These are phyloP conservation scores for Pararge aegeria DNA, from an alignment of 1,140 invertebrate species.

Conservation along the genomic window DNA sequence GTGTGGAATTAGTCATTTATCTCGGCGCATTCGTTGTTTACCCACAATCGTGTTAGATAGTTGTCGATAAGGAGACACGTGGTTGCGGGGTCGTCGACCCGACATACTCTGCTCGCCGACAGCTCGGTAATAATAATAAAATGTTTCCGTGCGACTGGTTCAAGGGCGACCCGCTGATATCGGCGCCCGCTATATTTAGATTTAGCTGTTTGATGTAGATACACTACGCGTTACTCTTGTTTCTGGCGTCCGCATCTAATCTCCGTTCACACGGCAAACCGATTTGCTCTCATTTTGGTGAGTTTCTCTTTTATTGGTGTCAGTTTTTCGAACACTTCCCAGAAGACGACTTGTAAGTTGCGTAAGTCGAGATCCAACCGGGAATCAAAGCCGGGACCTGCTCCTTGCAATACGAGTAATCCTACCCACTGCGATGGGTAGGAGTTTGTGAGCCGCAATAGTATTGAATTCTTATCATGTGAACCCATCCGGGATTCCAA, in stretches of 20 bases:
- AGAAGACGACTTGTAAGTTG: too few relatives aligned
- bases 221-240: constrained; percentile 44
- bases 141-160: constrained; percentile 80
- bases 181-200: constrained; percentile 79
- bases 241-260: constrained; percentile 26
- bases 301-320: too few relatives aligned
- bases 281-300: too few relatives aligned
- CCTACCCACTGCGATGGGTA: too few relatives aligned
- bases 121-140: constrained; percentile 80
- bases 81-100: constrained; percentile 74
- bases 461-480: too few relatives aligned
- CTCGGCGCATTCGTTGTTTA: constrained; percentile 74
- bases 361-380: too few relatives aligned
- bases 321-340: too few relatives aligned
- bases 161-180: constrained; percentile 79
- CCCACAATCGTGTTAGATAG: constrained; percentile 79
- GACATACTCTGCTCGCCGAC: constrained; percentile 77
- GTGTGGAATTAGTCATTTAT: constrained; percentile 78
- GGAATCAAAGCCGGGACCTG: too few relatives aligned
- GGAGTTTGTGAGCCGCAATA: too few relatives aligned
- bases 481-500: too few relatives aligned
- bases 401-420: too few relatives aligned
- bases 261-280: constrained; percentile 5
- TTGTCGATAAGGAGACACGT: constrained; percentile 80
- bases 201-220: constrained; percentile 73